Evolutionary conservation across 2,113 vertebrate genomes (phyloP).

Genomic region (Porphyrio hochstetteri): DNA sequence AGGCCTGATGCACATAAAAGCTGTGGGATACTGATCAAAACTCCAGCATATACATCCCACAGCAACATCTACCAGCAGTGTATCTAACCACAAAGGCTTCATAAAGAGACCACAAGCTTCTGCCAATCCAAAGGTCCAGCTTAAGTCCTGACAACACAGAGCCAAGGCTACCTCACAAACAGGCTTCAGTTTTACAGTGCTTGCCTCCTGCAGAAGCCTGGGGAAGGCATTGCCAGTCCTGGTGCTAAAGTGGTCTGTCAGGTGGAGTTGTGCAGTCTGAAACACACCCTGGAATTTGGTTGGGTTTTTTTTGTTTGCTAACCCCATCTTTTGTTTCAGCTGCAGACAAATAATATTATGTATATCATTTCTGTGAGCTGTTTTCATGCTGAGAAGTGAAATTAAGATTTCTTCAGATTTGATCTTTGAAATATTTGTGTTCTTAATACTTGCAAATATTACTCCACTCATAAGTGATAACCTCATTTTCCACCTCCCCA

Average conservation of each 20-base stretch:
- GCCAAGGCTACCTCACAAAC: neutral
- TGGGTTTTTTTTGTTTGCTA: neutral
- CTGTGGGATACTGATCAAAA: neutral
- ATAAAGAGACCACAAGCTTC: neutral
- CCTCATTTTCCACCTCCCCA: neutral
- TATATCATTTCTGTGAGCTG: neutral
- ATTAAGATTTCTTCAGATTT: neutral
- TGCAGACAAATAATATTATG: neutral
- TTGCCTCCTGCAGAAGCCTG: neutral
- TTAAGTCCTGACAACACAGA: neutral
- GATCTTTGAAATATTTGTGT: neutral
- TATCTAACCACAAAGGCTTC: neutral
- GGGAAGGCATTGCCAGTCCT: neutral
- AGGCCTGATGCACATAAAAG: neutral
- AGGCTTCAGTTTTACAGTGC: neutral
- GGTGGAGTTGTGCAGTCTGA: neutral
- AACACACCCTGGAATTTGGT: neutral
- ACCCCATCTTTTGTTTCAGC: neutral
- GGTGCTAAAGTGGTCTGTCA: neutral
- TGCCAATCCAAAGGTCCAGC: neutral
- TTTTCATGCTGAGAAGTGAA: neutral
- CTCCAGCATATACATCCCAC: neutral
- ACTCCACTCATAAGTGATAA: neutral
- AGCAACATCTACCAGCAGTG: neutral
- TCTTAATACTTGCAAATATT: neutral